phyloP scores from a whole-genome alignment of 2,888 invertebrate genomes.

The Pterostichus madidus region DNA sequence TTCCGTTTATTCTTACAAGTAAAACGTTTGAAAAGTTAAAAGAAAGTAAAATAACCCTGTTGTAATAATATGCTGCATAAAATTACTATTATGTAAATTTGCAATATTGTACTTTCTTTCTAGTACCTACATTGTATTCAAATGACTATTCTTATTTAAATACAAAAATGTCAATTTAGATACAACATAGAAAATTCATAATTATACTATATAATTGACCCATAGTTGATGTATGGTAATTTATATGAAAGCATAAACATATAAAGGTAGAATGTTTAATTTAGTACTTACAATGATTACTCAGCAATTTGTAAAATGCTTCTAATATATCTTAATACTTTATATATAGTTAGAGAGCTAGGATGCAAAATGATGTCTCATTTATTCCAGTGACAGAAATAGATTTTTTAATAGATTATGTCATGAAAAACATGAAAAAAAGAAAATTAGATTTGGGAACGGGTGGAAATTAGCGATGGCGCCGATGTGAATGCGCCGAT shows the following conservation, averaged over 20 bases:
- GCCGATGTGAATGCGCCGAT: too few species aligned
- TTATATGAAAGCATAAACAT: constrained; percentile 8
- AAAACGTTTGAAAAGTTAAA: background rate
- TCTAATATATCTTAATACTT: too few species aligned
- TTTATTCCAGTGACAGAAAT: too few species aligned
- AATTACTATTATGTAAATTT: constrained; percentile 38
- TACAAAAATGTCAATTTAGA: constrained; percentile 16
- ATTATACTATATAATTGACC: background rate
- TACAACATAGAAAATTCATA: background rate
- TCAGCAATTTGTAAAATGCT: background rate
- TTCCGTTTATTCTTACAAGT: constrained; percentile 15
- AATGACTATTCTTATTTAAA: constrained; percentile 37
- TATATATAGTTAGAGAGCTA: too few species aligned
- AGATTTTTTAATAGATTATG: too few species aligned
- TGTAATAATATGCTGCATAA: constrained; percentile 25
- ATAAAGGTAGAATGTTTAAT: constrained; percentile 8
- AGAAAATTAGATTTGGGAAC: too few species aligned
- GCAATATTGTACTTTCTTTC: constrained; percentile 29
- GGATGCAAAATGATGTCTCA: too few species aligned
- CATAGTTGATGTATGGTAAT: constrained; percentile 10
- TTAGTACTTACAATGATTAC: background rate
- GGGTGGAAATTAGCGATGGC: too few species aligned
- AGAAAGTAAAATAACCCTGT: constrained; percentile 29
- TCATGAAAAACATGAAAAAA: too few species aligned
- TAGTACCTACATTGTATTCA: constrained; percentile 9